These are phyloP conservation scores for Meloidogyne chitwoodi DNA, from an alignment of 1,140 invertebrate genomes.

Conservation along the genomic window DNA sequence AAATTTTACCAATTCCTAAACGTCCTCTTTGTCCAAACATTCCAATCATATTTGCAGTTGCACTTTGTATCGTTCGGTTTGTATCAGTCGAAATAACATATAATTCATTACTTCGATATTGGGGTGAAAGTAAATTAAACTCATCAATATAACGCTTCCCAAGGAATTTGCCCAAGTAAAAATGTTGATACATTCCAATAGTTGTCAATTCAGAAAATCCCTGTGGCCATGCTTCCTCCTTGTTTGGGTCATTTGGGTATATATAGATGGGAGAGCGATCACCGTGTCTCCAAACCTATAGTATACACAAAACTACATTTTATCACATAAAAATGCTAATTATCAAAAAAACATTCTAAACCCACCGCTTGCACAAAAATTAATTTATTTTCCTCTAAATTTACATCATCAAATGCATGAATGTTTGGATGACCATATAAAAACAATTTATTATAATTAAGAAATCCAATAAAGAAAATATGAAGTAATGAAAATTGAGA, in stretches of 20 bases:
- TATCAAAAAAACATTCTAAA: too few species aligned
- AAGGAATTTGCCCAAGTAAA: slow-evolving; percentile 73
- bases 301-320: too few species aligned
- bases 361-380: slow-evolving; percentile 20
- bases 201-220: slow-evolving; percentile 21
- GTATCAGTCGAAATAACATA: slow-evolving; percentile 19
- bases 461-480: neutral
- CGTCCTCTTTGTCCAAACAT: slow-evolving; percentile 5
- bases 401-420: neutral
- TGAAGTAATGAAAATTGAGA: too few species aligned
- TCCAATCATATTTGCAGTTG: slow-evolving; percentile 20
- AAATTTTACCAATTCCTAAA: slow-evolving; percentile 7
- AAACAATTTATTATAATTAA: neutral
- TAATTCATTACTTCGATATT: neutral
- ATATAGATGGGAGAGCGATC: slow-evolving; percentile 15
- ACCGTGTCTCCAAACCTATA: slow-evolving; percentile 21
- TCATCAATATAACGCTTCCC: slow-evolving; percentile 65
- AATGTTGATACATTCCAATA: slow-evolving; percentile 12
- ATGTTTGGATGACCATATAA: neutral
- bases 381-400: neutral
- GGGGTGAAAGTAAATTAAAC: slow-evolving; percentile 1
- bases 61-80: slow-evolving; percentile 19
- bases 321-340: too few species aligned
- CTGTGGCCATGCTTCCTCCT: neutral
- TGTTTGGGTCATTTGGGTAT: slow-evolving; percentile 14